Evolutionary conservation across 2,888 invertebrate species (phyloP), one percentile per base, ranked within the genome.

Genomic region (Drosophila mercatorum): DNA sequence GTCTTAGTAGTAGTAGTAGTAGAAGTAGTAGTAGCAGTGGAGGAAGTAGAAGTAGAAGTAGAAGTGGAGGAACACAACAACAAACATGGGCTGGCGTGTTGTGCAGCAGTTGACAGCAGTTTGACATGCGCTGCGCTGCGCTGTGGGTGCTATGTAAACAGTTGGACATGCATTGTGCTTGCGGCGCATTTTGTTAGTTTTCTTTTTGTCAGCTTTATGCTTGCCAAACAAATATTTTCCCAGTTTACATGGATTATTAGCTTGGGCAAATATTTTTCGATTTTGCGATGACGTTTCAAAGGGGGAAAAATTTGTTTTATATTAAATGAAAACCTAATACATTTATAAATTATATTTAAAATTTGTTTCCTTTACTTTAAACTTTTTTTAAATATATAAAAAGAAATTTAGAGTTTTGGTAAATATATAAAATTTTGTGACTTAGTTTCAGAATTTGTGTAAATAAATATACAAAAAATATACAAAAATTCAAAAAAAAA

Each of bases 121-220:
- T 76, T 61, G 58, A 61, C 72, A 78, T 76, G 78, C 72, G 58
- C 76, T 68, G 68, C 63, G 44, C 65, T 49, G 52, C 11, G 44
- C 61, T 41, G 57, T 5, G 55, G 31, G 36, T 43, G 62, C 64
- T 65, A 49, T 49, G 69, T 65, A 76, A 79, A 84, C 73, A 68
- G 63, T 79, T 87, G 61, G 47, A 36, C 85, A 87, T 83, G 82
- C 84, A 78, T 62, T 81, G 75, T 44, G 78, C 58, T 64, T 52
- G 56, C 72, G 17, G 40, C 34, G 28, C 57, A 43, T 31, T 55
- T 17, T 59, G 59, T 65, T 59, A 59, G 41, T 43, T 17, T 17
- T 17, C 17, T 59, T 62, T 10, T 34, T 41, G 22, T 3, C 17
- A 40, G 40, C 26, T 11, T 36, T 38, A 17, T 52, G 22, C 26